Evolutionary conservation across 2,797 vertebrate genomes (phyloP).

Genomic region (Nothura maculosa): DNA sequence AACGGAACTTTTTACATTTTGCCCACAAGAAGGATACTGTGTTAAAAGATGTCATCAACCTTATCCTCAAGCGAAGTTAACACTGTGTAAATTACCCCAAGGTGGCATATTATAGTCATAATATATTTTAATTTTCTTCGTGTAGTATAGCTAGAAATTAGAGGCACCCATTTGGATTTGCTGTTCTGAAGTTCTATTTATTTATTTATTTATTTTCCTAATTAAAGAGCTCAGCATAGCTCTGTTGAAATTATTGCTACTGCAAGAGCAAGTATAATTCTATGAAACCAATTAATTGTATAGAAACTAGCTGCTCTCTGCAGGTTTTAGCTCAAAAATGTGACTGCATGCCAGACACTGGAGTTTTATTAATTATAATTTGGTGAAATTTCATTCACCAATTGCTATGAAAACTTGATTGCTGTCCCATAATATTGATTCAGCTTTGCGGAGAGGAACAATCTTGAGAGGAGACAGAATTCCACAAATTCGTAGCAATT

Average conservation of each 20-base stretch:
- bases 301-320: not conserved
- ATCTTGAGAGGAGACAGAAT: not conserved
- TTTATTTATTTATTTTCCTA: not conserved
- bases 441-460: not conserved
- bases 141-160: not conserved
- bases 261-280: not conserved
- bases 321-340: not conserved
- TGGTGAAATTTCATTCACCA: not conserved
- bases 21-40: not conserved
- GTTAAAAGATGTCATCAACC: not conserved
- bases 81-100: not conserved
- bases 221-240: not conserved
- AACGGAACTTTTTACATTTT: not conserved
- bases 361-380: not conserved
- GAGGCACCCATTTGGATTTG: not conserved
- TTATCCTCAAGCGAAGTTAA: not conserved
- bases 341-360: not conserved
- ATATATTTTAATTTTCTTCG: not conserved
- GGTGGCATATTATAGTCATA: not conserved
- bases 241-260: not conserved
- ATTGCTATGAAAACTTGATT: not conserved
- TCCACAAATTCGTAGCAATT: not conserved
- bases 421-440: not conserved
- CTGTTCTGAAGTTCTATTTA: not conserved
- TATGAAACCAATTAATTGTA: not conserved